Evolutionary conservation across 2,113 vertebrate species (phyloP).

Genomic region (Andinoacara biseriatus): DNA sequence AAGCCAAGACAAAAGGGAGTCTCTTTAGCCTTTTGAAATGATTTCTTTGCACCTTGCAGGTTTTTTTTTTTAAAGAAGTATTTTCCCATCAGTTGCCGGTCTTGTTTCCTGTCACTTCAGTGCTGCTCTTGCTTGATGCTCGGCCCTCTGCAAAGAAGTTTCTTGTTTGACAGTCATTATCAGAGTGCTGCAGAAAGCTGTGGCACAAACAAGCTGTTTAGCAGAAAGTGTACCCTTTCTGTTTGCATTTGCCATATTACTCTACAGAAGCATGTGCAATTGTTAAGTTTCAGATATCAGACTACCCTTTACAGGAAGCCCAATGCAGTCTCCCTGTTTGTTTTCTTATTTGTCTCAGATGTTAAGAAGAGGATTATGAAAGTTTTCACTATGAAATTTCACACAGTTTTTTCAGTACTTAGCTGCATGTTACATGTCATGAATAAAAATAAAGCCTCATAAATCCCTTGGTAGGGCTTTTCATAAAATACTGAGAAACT

Average conservation of each 20-base stretch:
- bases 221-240: background rate
- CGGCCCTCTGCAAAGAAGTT: background rate
- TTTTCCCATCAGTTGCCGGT: background rate
- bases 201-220: background rate
- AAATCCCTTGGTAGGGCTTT: background rate
- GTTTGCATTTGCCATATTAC: background rate
- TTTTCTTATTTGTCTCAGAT: background rate
- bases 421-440: background rate
- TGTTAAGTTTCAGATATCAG: background rate
- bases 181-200: constrained; percentile 3
- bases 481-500: background rate
- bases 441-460: background rate
- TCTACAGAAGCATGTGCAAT: background rate
- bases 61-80: background rate
- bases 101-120: background rate
- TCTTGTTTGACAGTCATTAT: constrained; percentile 5
- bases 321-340: background rate
- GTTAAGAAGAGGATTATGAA: background rate
- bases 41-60: background rate
- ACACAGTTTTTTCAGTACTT: background rate
- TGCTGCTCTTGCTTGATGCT: background rate
- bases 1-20: too few relatives aligned
- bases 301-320: background rate
- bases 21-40: too few relatives aligned
- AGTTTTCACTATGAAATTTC: background rate